Conservation (phyloP, 2,797 vertebrate genomes). For the Fundulus diaphanus region DNA sequence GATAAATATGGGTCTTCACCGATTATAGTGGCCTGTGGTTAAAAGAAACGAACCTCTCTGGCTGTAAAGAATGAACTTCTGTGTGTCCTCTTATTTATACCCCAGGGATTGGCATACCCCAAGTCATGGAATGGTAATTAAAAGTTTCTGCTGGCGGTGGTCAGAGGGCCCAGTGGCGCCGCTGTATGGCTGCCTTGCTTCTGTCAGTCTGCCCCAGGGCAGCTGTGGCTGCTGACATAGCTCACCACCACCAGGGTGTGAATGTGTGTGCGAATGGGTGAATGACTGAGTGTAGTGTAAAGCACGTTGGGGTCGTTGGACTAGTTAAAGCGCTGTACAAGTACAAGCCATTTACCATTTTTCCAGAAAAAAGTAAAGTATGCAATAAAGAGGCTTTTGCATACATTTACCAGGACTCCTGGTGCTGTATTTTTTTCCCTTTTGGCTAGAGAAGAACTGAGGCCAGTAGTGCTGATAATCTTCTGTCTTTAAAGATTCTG, state of each 20-base stretch:
- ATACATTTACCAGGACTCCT: neutral
- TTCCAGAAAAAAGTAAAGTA: neutral
- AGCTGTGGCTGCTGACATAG: no score
- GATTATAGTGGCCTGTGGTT: neutral
- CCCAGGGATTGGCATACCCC: neutral
- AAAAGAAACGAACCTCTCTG: neutral
- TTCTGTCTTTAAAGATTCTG: constrained; percentile 25
- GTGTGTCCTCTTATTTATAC: neutral
- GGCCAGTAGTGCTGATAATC: neutral
- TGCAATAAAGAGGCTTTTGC: neutral
- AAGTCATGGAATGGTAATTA: neutral
- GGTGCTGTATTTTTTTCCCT: neutral
- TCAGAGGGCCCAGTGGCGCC: no score
- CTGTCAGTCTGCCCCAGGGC: no score
- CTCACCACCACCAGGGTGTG: no score
- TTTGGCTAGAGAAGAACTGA: constrained; percentile 7
- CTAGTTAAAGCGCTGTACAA: no score
- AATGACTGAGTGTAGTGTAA: no score
- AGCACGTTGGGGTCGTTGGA: no score
- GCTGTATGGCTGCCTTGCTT: no score
- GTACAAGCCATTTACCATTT: no score
- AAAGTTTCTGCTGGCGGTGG: no score
- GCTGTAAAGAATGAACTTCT: neutral
- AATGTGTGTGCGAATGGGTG: no score
- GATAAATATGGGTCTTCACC: no score